phyloP scores from a whole-genome alignment of 1,140 invertebrate genomes.

The Caenorhabditis tropicalis region DNA sequence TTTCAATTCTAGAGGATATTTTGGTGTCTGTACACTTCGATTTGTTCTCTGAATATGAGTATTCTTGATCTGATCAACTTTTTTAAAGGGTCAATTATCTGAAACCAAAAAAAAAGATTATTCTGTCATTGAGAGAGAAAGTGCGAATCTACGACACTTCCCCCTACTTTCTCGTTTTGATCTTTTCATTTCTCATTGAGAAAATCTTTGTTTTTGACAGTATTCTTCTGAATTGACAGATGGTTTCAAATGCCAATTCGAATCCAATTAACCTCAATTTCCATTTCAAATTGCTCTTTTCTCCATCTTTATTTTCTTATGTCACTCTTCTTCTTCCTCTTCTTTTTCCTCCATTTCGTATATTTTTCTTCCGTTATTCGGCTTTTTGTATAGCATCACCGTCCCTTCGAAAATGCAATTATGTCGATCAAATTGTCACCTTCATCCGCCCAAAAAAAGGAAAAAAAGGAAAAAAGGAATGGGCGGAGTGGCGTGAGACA shows the following conservation, averaged over 20 bases:
- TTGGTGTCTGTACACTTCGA: too few species aligned
- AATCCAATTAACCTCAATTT: conserved; percentile 30
- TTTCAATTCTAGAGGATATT: too few species aligned
- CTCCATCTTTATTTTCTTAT: neutral
- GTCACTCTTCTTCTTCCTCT: neutral
- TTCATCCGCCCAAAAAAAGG: conserved; percentile 1
- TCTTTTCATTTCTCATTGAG: too few species aligned
- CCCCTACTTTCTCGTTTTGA: too few species aligned
- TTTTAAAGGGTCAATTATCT: too few species aligned
- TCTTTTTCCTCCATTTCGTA: neutral
- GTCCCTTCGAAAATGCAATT: conserved; percentile 28
- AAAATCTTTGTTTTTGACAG: too few species aligned
- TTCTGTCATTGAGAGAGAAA: too few species aligned
- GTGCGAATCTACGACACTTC: too few species aligned
- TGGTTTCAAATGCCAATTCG: neutral
- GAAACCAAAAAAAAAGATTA: too few species aligned
- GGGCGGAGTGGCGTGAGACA: neutral
- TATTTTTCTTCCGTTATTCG: neutral
- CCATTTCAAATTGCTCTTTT: neutral
- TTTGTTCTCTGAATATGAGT: too few species aligned
- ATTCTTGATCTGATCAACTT: too few species aligned
- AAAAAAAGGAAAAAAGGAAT: neutral
- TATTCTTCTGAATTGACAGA: neutral
- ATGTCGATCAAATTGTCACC: conserved; percentile 41
- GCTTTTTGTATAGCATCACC: conserved; percentile 4